Evolutionary conservation across 2,888 invertebrate species (phyloP), one percentile per base, ranked within the genome.

Genomic region (Ormyrus rosae): DNA sequence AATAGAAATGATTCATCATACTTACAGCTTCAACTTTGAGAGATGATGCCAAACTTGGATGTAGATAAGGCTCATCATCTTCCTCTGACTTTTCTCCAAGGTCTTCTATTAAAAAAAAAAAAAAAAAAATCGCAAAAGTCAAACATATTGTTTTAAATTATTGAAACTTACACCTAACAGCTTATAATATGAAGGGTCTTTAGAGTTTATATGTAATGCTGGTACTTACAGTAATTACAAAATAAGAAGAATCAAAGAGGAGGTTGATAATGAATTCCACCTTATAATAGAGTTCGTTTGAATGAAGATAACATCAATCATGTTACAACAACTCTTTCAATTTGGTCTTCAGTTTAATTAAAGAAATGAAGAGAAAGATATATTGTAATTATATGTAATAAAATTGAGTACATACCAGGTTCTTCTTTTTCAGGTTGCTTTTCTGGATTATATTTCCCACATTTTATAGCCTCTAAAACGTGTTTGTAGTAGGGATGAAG

Each of bases 401-500:
- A 84, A 86, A 84, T 82, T 84, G 81, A 85, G 87, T 88, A 86
- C 88, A 75, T 88, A 90, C 90, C 90, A 77, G 89, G 86, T 87
- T 90, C 89, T 88, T 91, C 89, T 86, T 91, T 91, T 80, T 90
- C 89, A 82, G 89, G 89, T 82, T 89, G 88, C 82, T 89, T 91
- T 85, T 90, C 90, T 53, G 92, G 92, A 86, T 91, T 92, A 91
- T 94, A 95, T 83, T 93, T 92, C 61, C 94, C 94, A 84, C 92
- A 92, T 89, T 95, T 95, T 82, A 95, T 94, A n/a, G 94, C 93
- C 72, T 92, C 91, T 80, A 95, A 90, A 5, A 97, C 91, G 83
- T 96, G 95, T 82, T 95, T 95, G 91, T 99, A 99, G 91, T 98
- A 99, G 0, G 95, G 94, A 91, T 99, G 95, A 60, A 99, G 92